These are phyloP conservation scores for Zygaena filipendulae DNA, from an alignment of 2,888 invertebrate species.

Conservation along the genomic window DNA sequence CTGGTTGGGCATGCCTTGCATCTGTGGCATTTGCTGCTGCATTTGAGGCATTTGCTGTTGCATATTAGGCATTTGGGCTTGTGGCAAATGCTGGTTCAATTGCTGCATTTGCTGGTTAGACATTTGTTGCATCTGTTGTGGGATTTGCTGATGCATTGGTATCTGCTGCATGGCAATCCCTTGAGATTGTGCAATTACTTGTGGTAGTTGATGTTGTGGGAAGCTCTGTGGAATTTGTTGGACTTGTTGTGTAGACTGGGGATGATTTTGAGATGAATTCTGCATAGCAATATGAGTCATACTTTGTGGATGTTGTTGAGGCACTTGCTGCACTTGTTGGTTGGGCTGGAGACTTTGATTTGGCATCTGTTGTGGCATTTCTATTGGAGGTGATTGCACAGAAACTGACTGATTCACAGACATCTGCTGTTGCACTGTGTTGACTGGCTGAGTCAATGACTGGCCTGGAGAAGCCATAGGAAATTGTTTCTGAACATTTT, in stretches of 20 bases:
- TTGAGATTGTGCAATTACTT: conserved; percentile 60
- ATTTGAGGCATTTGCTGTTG: too few relatives aligned
- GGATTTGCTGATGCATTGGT: conserved; percentile 63
- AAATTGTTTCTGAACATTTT: conserved; percentile 59
- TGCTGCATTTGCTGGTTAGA: conserved; percentile 66
- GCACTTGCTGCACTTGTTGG: conserved; percentile 58
- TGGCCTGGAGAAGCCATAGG: conserved; percentile 65
- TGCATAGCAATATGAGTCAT: conserved; percentile 65
- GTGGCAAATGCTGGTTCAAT: conserved; percentile 58
- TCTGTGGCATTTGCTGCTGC: conserved; percentile 62
- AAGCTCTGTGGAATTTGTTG: conserved; percentile 66
- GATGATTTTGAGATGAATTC: conserved; percentile 43
- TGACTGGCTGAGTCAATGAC: conserved; percentile 58
- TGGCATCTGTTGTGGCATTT: conserved; percentile 62
- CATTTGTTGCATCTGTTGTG: conserved; percentile 65
- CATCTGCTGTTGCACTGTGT: conserved; percentile 54
- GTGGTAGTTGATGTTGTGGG: conserved; percentile 63
- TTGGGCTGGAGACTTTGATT: conserved; percentile 48
- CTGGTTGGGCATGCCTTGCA: conserved; percentile 58
- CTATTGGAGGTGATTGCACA: conserved; percentile 62
- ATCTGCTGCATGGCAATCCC: conserved; percentile 63
- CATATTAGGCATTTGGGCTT: conserved; percentile 56
- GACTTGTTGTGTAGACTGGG: conserved; percentile 51
- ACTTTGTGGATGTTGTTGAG: conserved; percentile 60
- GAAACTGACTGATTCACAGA: conserved; percentile 54